Conservation (phyloP, 2,888 invertebrate genomes). For the Diachrysia chrysitis region DNA sequence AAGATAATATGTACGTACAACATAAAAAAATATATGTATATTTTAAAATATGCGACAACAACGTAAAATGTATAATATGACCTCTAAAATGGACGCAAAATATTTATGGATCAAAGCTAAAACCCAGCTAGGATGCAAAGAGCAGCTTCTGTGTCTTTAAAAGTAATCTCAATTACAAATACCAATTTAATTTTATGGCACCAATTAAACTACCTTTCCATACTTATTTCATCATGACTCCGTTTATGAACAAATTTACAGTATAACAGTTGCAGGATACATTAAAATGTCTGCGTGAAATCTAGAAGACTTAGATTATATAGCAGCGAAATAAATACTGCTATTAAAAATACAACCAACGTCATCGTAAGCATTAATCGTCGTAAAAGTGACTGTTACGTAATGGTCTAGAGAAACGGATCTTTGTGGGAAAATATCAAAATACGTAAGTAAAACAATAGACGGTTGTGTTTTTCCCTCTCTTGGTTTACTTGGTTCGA, state of each 20-base stretch:
- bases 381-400: slow-evolving; percentile 27
- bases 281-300: slow-evolving; percentile 2
- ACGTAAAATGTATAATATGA: no score
- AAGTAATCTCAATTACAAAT: no score
- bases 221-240: neutral
- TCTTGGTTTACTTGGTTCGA: neutral
- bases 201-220: neutral
- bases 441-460: slow-evolving; percentile 25
- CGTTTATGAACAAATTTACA: no score
- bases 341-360: neutral
- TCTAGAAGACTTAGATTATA: neutral
- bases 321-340: neutral
- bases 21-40: no score
- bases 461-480: slow-evolving; percentile 2
- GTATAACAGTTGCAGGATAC: neutral
- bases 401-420: slow-evolving; percentile 42
- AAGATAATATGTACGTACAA: no score
- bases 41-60: no score
- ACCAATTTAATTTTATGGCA: neutral
- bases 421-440: slow-evolving; percentile 33
- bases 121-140: no score
- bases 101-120: no score
- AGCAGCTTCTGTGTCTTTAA: no score
- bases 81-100: no score
- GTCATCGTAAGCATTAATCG: slow-evolving; percentile 11